These are phyloP conservation scores for Saimiri boliviensis DNA, from an alignment of 2,113 vertebrate genomes.

Conservation along the genomic window DNA sequence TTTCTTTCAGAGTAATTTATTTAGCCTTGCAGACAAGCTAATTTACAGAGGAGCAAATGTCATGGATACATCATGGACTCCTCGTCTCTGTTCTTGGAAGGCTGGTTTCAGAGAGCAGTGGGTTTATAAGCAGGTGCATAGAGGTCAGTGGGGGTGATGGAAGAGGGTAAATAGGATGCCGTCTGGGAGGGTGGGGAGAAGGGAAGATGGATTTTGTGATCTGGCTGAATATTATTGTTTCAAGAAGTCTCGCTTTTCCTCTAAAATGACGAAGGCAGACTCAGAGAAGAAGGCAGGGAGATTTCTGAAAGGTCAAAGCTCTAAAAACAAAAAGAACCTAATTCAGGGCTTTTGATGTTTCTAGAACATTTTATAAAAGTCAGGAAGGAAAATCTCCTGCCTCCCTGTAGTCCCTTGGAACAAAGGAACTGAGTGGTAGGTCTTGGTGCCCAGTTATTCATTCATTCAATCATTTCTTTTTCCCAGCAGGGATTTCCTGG, in stretches of 20 bases:
- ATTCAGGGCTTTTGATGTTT: not conserved
- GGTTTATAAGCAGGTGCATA: not conserved
- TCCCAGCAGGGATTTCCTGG: not conserved
- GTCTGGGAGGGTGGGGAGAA: not conserved
- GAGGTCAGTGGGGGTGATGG: not conserved
- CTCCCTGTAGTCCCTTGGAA: not conserved
- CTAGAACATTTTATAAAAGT: not conserved
- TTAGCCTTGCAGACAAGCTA: constrained; percentile 19
- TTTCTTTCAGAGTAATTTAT: not conserved
- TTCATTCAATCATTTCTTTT: not conserved
- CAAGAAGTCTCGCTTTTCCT: not conserved
- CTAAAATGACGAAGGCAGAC: not conserved
- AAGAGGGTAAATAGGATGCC: not conserved
- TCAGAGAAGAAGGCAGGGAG: not conserved
- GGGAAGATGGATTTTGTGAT: not conserved
- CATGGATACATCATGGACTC: rapidly evolving
- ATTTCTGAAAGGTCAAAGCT: constrained; percentile 22
- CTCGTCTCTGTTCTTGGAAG: not conserved
- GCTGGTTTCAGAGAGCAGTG: not conserved
- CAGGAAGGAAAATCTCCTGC: not conserved
- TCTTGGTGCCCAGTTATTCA: rapidly evolving
- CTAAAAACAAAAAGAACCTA: not conserved
- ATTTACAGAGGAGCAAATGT: constrained; percentile 26
- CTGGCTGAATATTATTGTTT: not conserved
- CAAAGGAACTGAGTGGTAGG: not conserved